Evolutionary conservation across 2,888 invertebrate genomes (phyloP).

Genomic region (Anoplius nigerrimus): DNA sequence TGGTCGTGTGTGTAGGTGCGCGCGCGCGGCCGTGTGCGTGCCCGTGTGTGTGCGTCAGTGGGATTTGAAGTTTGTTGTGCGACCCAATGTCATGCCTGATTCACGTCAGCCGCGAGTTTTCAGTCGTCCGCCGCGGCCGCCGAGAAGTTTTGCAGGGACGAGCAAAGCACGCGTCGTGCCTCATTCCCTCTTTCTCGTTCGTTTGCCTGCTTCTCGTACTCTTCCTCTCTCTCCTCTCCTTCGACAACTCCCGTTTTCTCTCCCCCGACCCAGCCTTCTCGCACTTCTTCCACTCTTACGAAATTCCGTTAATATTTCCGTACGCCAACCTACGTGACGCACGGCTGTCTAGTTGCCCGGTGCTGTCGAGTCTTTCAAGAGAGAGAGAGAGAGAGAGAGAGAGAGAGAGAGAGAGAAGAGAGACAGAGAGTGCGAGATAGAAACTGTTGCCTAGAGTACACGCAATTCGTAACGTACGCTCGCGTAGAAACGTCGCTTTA

Average conservation of each 20-base stretch:
- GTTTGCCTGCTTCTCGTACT: no score
- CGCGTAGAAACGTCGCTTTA: background rate
- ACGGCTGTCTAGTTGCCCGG: no score
- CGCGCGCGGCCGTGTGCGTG: background rate
- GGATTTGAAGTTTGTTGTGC: slow-evolving; percentile 63
- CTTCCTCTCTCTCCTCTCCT: no score
- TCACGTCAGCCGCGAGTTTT: slow-evolving; percentile 56
- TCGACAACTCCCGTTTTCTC: no score
- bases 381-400: background rate
- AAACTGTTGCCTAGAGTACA: slow-evolving; percentile 6
- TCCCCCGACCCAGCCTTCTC: no score
- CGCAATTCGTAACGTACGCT: background rate
- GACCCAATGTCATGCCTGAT: slow-evolving; percentile 65
- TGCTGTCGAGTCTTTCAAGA: no score
- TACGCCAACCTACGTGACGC: background rate
- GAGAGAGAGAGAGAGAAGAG: no score
- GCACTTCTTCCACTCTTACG: no score
- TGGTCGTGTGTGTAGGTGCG: background rate
- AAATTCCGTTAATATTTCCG: slow-evolving; percentile 4
- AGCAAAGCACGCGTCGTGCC: background rate
- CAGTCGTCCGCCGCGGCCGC: slow-evolving; percentile 6
- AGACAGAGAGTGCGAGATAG: no score
- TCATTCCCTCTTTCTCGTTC: no score
- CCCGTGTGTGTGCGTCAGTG: slow-evolving; percentile 37
- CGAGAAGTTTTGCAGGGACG: background rate